Evolutionary conservation across 2,113 vertebrate genomes (phyloP), one percentile per base, ranked within the genome.

Genomic region (Acrocephalus kingi): DNA sequence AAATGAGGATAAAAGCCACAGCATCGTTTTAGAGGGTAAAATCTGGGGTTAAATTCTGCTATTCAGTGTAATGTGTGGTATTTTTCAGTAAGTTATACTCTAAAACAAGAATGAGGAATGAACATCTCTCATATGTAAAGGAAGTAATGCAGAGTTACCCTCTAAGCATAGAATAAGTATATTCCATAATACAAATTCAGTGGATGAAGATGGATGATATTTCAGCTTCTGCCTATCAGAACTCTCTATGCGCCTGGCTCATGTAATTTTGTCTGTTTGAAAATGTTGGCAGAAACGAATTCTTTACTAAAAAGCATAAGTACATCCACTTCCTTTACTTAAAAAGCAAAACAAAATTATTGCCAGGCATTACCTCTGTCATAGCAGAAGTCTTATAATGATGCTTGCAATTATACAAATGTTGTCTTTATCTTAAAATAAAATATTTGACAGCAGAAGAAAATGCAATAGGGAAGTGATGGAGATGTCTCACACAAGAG

Each of bases 311-410:
- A 91, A 95, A 46, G 46, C 35, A 3, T 52, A 76, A 93, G n/a
- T 83, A 58, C 11, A 37, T 90, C 54, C 20, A 3, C 88, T 93
- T 90, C 61, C 41, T 91, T 87, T 88, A 81, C 77, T 92, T 88
- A 88, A 83, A 93, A 94, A 90, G n/a, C 43, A 93, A 94, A 91
- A 12, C 41, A 84, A 62, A 90, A 82, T 59, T 89, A 83, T 91
- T 89, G 58, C 64, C 52, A 87, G 61, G 13, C 56, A 45, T 89
- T 86, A 43, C 64, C 39, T 94, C 49, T 88, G 51, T 78, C 5
- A 1, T n/a, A 80, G 48, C 51, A 86, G 72, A 90, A 92, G 21
- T 75, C 80, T 74, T 81, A 46, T 8, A 64, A 55, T 58, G 48
- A 31, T 71, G 35, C 27, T 89, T 89, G 76, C 80, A 71, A 67